Evolutionary conservation across 2,797 vertebrate genomes (phyloP), one percentile per base, ranked within the genome.

Genomic region (Anguilla obscura): DNA sequence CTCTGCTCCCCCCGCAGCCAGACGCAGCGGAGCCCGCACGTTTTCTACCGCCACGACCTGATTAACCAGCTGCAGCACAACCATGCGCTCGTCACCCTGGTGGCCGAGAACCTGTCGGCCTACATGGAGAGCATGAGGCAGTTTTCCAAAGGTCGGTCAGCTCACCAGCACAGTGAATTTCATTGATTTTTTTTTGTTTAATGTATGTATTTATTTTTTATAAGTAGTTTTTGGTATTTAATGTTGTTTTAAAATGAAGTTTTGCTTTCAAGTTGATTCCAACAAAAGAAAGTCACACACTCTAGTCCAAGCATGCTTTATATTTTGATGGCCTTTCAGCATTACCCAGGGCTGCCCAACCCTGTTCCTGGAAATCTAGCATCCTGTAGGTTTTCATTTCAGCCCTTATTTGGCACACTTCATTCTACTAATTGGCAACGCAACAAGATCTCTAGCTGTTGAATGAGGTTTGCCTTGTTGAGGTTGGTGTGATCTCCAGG

Each of bases 11-110:
- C 6, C 93, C 94, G 56, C 91, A 99, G 99, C 96, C 99, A 99
- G 96, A 99, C 98, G 85, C 98, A 99, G 95, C 95, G 98, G 94
- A 99, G 98, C 93, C 98, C 99, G 40, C 99, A 99, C 88, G 98
- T 99, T 83, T 99, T 99, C 96, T 99, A 99, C 92, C 98, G 99
- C 56, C 99, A 99, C 92, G 99, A 99, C 91, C 97, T 99, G 95
- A 99, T 99, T 94, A 99, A 99, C 97, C 99, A 99, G 92, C 97
- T 99, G 90, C 99, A 99, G 95, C 98, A 99, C 96, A 99, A 99
- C 96, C 99, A 99, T 82, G 97, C 98, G 88, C 96, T 99, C 89
- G 99, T 99, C 93, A 99, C 99, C 12, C 89, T 99, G 93, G 99
- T 99, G 92, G 98, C 99, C 89, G 99, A 99, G 96, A 99, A 99